phyloP scores from a whole-genome alignment of 2,113 vertebrate genomes.

The Passer montanus region DNA sequence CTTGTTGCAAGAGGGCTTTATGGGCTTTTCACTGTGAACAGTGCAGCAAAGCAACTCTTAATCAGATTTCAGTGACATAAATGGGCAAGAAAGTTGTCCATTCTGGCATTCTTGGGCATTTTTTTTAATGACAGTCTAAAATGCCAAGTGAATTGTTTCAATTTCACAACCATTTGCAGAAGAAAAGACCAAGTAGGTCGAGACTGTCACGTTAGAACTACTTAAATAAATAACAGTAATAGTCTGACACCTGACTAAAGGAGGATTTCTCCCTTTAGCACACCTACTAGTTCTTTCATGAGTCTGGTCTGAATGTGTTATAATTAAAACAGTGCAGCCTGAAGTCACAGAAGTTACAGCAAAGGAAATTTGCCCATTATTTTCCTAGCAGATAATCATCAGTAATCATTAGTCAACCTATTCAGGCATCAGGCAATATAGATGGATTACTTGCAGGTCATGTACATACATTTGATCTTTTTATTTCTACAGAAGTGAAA shows the following conservation, averaged over 20 bases:
- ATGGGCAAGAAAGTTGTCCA: background rate
- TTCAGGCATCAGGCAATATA: conserved; percentile 13
- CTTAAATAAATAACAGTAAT: conserved; percentile 62
- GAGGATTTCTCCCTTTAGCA: conserved; percentile 22
- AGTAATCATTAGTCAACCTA: conserved; percentile 43
- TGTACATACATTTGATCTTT: background rate
- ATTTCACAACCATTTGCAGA: conserved; percentile 42
- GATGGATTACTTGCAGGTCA: conserved; percentile 26
- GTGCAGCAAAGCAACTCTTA: conserved; percentile 2
- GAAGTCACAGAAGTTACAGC: conserved; percentile 6
- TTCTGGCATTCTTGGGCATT: background rate
- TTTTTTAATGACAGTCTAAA: conserved; percentile 41
- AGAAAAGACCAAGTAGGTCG: conserved; percentile 46
- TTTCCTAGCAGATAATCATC: conserved; percentile 37
- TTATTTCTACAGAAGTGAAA: background rate
- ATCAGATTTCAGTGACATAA: conserved; percentile 22
- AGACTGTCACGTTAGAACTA: conserved; percentile 9
- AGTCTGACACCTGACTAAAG: conserved; percentile 1
- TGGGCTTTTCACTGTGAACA: background rate
- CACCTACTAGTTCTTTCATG: background rate
- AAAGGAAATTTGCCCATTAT: conserved; percentile 36
- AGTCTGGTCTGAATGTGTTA: background rate
- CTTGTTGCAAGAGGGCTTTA: background rate
- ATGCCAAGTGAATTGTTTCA: conserved; percentile 46
- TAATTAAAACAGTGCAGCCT: conserved; percentile 39